Evolutionary conservation across 2,888 invertebrate species (phyloP).

Genomic region (Tinea trinotella): DNA sequence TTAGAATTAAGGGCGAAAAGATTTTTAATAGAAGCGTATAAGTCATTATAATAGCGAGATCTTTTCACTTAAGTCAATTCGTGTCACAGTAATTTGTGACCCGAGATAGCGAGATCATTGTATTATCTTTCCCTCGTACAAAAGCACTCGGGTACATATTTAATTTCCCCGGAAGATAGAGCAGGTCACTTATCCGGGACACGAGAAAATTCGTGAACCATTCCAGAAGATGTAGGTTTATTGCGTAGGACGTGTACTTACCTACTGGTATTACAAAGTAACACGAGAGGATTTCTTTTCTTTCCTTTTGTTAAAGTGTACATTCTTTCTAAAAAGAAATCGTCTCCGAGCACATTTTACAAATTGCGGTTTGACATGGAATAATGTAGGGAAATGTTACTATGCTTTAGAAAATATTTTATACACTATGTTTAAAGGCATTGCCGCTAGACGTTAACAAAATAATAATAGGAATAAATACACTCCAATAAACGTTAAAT

Average conservation of each 20-base stretch:
- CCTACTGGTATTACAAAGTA: conserved; percentile 2
- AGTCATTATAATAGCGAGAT: not conserved
- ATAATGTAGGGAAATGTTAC: too few relatives aligned
- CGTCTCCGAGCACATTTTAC: not conserved
- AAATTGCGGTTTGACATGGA: not conserved
- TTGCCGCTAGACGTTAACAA: too few relatives aligned
- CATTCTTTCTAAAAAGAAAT: conserved; percentile 1
- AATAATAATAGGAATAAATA: too few relatives aligned
- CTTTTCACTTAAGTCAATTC: not conserved
- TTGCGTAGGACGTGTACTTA: conserved; percentile 8
- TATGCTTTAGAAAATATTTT: not conserved
- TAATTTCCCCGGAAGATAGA: conserved; percentile 12
- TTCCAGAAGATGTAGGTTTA: conserved; percentile 6
- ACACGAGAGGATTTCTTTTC: conserved; percentile 1
- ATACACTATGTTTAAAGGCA: too few relatives aligned
- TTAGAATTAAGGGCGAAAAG: too few relatives aligned
- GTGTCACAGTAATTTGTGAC: not conserved
- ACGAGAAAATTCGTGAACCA: conserved; percentile 6
- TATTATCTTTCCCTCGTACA: conserved; percentile 7
- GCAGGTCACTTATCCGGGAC: conserved; percentile 15
- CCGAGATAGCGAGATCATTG: conserved; percentile 7
- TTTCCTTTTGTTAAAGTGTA: not conserved
- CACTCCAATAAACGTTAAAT: too few relatives aligned
- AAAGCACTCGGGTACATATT: conserved; percentile 9
- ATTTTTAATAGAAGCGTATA: too few relatives aligned